A percentile compares a stretch with the other conserved stretches of the same genome.
phyloP scores from a whole-genome alignment of 1,140 invertebrate species.

The Lutraria rhynchaena region DNA sequence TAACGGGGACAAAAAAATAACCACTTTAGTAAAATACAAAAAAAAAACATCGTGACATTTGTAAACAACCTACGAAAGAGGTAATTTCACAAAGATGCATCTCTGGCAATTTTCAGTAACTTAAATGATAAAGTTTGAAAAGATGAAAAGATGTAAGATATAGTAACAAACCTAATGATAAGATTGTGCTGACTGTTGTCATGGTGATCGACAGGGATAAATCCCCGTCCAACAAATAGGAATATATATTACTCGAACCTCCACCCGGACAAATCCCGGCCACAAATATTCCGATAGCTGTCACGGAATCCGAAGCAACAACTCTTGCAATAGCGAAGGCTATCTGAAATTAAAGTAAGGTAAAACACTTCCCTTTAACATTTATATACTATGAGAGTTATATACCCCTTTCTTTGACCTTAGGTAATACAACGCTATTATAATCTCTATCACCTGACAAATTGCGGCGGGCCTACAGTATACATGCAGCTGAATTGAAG shows the following conservation, averaged over 20 bases:
- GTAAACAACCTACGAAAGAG: too few species aligned
- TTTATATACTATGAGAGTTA: background rate
- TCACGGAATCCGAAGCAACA: conserved; percentile 66
- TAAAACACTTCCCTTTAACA: background rate
- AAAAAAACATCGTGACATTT: too few species aligned
- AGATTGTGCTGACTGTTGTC: conserved; percentile 77
- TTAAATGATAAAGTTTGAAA: too few species aligned
- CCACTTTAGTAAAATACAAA: too few species aligned
- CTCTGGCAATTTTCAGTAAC: too few species aligned
- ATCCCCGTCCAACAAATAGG: conserved; percentile 83
- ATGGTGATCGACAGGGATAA: conserved; percentile 83
- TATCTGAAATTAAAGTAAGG: conserved; percentile 71
- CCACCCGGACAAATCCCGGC: conserved; percentile 83
- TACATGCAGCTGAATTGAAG: too few species aligned
- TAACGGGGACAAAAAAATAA: too few species aligned
- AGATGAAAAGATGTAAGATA: too few species aligned
- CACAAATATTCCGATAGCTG: conserved; percentile 82
- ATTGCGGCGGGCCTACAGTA: too few species aligned
- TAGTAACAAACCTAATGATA: conserved; percentile 73
- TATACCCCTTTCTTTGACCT: too few species aligned
- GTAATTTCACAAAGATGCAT: too few species aligned
- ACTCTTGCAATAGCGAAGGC: conserved; percentile 66
- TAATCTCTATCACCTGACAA: background rate
- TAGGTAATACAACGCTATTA: background rate
- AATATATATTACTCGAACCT: conserved; percentile 83